Evolutionary conservation across 2,888 invertebrate species (phyloP).

Genomic region (Steinernema scapterisci): DNA sequence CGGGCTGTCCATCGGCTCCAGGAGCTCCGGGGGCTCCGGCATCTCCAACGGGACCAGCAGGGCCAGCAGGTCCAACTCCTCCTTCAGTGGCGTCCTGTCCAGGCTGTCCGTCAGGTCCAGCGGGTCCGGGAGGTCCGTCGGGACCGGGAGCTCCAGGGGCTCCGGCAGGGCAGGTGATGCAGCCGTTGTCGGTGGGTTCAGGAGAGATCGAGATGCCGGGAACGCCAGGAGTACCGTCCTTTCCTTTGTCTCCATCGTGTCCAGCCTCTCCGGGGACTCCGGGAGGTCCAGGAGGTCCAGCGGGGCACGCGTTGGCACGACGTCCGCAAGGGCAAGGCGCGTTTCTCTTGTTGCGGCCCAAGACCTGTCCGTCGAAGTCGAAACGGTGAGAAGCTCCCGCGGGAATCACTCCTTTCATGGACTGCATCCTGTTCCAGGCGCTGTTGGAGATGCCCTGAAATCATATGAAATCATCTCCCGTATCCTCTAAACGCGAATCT

Average conservation of each 20-base stretch:
- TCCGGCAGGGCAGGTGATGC: neutral
- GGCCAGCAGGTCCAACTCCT: neutral
- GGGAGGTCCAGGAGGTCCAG: constrained; percentile 52
- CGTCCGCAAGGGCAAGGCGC: neutral
- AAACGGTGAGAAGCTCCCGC: no score
- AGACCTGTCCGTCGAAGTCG: no score
- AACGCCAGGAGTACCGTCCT: neutral
- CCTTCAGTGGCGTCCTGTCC: neutral
- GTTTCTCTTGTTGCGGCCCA: no score
- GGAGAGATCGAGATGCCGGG: neutral
- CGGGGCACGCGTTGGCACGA: constrained; percentile 35
- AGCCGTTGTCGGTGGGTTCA: neutral
- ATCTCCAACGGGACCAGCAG: neutral
- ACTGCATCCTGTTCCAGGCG: no score
- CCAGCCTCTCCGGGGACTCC: constrained; percentile 53
- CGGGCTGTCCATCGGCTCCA: neutral
- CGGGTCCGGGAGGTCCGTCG: neutral
- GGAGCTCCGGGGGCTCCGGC: constrained; percentile 2
- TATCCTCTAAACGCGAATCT: no score
- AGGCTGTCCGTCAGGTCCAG: neutral
- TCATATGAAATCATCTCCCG: no score
- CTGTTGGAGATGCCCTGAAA: no score
- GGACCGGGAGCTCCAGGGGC: neutral
- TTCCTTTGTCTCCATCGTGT: constrained; percentile 43
- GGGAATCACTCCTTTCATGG: no score